phyloP scores from a whole-genome alignment of 2,888 invertebrate species.

The Microctonus hyperodae region DNA sequence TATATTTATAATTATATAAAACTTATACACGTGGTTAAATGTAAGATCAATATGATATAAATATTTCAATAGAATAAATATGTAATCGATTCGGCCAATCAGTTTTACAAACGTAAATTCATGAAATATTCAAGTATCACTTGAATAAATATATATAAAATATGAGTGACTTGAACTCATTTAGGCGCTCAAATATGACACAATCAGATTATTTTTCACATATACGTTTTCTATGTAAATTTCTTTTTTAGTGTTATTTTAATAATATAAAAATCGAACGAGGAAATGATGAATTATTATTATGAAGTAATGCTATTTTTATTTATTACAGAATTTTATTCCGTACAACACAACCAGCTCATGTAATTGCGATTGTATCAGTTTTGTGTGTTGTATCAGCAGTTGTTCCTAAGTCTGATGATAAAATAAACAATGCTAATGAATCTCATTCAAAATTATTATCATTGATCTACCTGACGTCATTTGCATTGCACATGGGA shows the following conservation, averaged over 20 bases:
- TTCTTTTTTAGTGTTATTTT: background rate
- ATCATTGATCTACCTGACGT: slow-evolving; percentile 75
- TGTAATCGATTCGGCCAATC: background rate
- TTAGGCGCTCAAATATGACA: background rate
- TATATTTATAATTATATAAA: too few species aligned
- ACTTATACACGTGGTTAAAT: background rate
- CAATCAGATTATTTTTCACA: background rate
- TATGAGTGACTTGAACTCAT: background rate
- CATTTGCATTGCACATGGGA: slow-evolving; percentile 84
- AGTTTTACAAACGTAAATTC: background rate
- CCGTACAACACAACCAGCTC: slow-evolving; percentile 84
- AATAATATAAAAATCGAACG: background rate
- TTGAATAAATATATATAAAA: background rate
- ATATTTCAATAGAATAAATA: too few species aligned
- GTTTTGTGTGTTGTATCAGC: slow-evolving; percentile 65
- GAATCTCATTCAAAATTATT: slow-evolving; percentile 57
- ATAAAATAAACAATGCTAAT: slow-evolving; percentile 46
- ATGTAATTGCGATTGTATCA: slow-evolving; percentile 74
- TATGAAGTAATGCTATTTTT: background rate
- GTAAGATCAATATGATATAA: background rate
- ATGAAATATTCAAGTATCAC: background rate
- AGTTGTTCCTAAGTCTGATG: slow-evolving; percentile 48
- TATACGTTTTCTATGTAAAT: background rate
- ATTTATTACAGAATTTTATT: slow-evolving; percentile 53
- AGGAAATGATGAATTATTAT: slow-evolving; percentile 1